Evolutionary conservation across 2,888 invertebrate species (phyloP), one percentile per base, ranked within the genome.

Genomic region (Acrobasis suavella): DNA sequence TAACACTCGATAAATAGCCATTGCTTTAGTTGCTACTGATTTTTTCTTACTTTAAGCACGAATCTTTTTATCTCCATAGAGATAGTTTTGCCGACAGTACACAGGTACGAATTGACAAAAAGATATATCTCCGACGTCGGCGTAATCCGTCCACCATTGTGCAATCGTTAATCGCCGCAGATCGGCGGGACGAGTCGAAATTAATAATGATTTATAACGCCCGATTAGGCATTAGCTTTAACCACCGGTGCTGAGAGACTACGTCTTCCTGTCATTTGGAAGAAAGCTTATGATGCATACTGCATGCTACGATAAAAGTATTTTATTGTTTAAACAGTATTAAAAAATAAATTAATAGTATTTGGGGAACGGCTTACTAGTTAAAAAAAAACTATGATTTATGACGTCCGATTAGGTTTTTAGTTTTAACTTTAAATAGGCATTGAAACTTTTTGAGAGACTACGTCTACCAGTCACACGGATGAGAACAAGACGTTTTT

Each of bases 141-240:
- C 74, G 80, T 91, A 90, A 91, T 91, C 91, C 90, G 87, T 74
- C 79, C 81, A 74, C 76, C 85, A 91, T 91, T 91, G 91, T 92
- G 91, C 90, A 90, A 91, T 84, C 80, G 88, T 85, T 91, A 91
- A 91, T 92, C 91, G 90, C 78, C 80, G 80, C 85, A 81, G 89
- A 90, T 89, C 89, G 89, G 74, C 84, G 74, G 75, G 75, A 75
- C 80, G 82, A 83, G 83, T 83, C 80, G 78, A 87, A 88, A 90
- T 90, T 92, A 91, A 92, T 91, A 91, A 88, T 90, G 89, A 92
- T 92, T 91, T 91, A 92, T 89, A 86, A 83, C 89, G 83, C 74
- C 75, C 89, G 91, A 91, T 92, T 92, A 91, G 77, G 82, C 79
- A 78, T 86, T 87, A 85, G 79, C 82, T 71, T 85, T 84, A 81